Percentiles rank a stretch among this genome's conserved stretches.
These are phyloP conservation scores for Diaprepes abbreviatus DNA, from an alignment of 2,888 invertebrate genomes.

Conservation along the genomic window DNA sequence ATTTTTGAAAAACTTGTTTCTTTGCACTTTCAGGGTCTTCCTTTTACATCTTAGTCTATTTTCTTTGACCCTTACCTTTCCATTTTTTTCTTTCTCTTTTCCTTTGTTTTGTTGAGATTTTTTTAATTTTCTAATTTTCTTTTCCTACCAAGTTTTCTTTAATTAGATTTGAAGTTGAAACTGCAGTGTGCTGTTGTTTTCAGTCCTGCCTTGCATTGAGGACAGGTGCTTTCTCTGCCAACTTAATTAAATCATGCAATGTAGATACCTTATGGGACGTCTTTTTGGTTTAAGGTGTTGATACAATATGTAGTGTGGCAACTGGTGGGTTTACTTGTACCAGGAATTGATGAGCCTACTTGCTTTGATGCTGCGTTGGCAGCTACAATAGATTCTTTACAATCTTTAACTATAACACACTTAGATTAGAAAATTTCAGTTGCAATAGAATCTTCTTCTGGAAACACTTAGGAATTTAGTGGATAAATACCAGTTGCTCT, in stretches of 20 bases:
- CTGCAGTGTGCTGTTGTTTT: slow-evolving; percentile 38
- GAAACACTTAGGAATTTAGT: slow-evolving; percentile 55
- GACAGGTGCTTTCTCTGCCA: background rate
- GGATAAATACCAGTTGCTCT: slow-evolving; percentile 58
- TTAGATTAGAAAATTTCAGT: background rate
- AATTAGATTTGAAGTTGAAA: slow-evolving; percentile 45
- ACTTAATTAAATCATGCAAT: background rate
- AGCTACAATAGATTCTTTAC: background rate
- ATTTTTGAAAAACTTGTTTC: background rate
- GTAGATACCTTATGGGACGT: background rate
- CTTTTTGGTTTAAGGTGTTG: background rate
- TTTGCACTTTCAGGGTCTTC: slow-evolving; percentile 12
- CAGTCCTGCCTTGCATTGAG: slow-evolving; percentile 22
- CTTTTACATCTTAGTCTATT: slow-evolving; percentile 23
- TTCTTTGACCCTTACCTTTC: slow-evolving; percentile 14
- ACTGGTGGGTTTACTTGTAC: background rate
- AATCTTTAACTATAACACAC: background rate
- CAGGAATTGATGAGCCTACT: background rate
- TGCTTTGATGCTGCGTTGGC: too few relatives aligned
- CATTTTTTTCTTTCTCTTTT: slow-evolving; percentile 37
- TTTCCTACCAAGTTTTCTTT: slow-evolving; percentile 47
- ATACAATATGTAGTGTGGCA: background rate
- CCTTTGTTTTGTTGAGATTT: background rate
- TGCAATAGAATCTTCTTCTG: slow-evolving; percentile 49
- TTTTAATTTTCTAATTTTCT: slow-evolving; percentile 44